Evolutionary conservation across 1,140 invertebrate species (phyloP), one percentile per base, ranked within the genome.

Genomic region (Pogonomyrmex californicus): DNA sequence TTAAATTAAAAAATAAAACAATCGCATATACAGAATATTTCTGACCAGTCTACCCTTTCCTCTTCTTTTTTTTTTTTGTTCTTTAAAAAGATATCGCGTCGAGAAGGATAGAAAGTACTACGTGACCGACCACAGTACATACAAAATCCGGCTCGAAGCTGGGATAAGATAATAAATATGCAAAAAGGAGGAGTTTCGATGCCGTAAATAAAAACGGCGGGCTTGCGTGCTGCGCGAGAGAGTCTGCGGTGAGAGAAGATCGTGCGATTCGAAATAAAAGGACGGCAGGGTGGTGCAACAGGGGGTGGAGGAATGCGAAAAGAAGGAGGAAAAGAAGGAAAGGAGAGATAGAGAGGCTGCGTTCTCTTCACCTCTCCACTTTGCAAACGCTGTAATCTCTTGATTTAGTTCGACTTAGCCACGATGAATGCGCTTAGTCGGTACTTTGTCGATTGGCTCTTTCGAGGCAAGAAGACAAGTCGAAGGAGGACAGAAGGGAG

Each of bases 371-470:
- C 6, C 62, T 83, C 17, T 30, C 23, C 23, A 23, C 47, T 73
- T 62, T 12, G 41, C 54, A 58, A 86, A 44, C 56, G 83, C 89
- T 78, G 86, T 92, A 92, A 93, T 92, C 91, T 92, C 90, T 92
- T 91, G 88, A 93, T 93, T 92, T 92, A 93, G 89, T 91, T 93
- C 78, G 73, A 90, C 82, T 91, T 90, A 90, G 75, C 49, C 36
- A 33, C 4, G 54, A 49, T 5, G 10, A 70, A 68, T 76, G 47
- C 41, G 62, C 62, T 86, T 66, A n/a, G 1, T 49, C 30, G 68
- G 30, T 73, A 78, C 73, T 85, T 78, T 79, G 88, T 78, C 85
- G 23, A 68, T 30, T 30, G 73, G 47, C 63, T 38, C 23, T 88
- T 54, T 36, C 33, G n/a, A 38, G 14, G 44, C n/a, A 0, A 6